Base-by-base conservation (phyloP, 2,888 invertebrate species). In the Tigriopus californicus region DNA sequence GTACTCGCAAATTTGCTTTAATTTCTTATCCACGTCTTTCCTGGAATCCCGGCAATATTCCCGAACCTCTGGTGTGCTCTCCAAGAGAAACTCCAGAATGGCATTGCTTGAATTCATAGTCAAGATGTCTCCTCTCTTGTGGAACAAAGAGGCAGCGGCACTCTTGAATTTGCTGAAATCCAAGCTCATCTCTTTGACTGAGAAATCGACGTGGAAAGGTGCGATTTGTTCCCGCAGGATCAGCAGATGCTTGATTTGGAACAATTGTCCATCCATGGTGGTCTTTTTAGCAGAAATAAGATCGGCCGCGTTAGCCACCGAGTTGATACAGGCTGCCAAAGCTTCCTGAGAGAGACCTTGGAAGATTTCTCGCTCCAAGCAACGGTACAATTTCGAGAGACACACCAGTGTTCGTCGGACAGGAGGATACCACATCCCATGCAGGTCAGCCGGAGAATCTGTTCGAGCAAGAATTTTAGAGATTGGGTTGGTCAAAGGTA, bases 351-450 rank as follows among this genome's bases (percentile, higher is more conserved):
- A 94, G 42, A 98, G 73, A 0, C 92, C 91, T 75, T 97, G 95
- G 73, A 98, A 98, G 24, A 94, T 94, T 56, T 86, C 83, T 64
- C 84, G 81, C 73, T 97, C 97, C 11, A 98, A 79, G 69, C 95
- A 97, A 56, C 94, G 79, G 70, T 84, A 86, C 0, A 92, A 77
- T 62, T 97, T 82, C 0, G 97, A 95, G 3, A 98, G 75, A 63
- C 94, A 95, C 20, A 95, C 89, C 18, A 98, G 73, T 0, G 97
- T 94, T 49, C 98, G 76, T 18, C 97, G 77, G 0, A 98, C 94
- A 0, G 91, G 94, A 0, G 98, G 98, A 72, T 97, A 98, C 98
- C 98, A 98, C 92, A 98, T 92, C 25, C 97, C 98, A 72, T 97
- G 97, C 41, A 97, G 75, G 75, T 98, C 97, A 0, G 95, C 91